Conservation (phyloP, 1,140 invertebrate genomes). For the Halictus rubicundus region DNA sequence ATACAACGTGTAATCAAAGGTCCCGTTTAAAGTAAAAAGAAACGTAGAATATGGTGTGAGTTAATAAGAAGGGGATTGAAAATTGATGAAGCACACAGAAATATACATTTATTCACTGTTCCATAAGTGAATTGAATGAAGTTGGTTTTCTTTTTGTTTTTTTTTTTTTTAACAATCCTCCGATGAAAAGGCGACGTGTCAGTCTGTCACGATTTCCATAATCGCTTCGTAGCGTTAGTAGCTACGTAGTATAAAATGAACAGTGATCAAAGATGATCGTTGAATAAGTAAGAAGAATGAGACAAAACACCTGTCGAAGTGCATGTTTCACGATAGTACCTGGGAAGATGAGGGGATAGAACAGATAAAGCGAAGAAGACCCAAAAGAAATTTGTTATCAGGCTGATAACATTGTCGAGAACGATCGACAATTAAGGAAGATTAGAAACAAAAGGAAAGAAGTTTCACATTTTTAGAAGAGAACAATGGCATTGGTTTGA, state of each 20-base stretch:
- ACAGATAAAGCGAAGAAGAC: conserved; percentile 42
- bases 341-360: conserved; percentile 43
- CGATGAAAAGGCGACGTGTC: conserved; percentile 25
- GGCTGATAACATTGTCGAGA: conserved; percentile 33
- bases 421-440: not conserved
- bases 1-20: too few species aligned
- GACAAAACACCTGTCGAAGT: not conserved
- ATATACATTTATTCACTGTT: conserved; percentile 40
- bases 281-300: not conserved
- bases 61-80: not conserved
- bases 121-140: conserved; percentile 46
- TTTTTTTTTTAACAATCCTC: not conserved
- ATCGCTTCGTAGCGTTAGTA: conserved; percentile 10
- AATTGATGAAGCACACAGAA: not conserved
- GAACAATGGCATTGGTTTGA: conserved; percentile 53
- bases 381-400: conserved; percentile 15
- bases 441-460: conserved; percentile 32
- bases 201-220: conserved; percentile 19
- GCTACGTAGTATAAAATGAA: conserved; percentile 2
- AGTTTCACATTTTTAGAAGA: conserved; percentile 15
- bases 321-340: conserved; percentile 2
- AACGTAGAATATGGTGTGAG: not conserved
- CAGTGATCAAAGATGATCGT: not conserved
- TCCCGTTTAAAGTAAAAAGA: not conserved
- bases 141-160: not conserved